Evolutionary conservation across 92 coral and sea anemone genomes (phyloP), one percentile per base, ranked within the genome.

Genomic region (Porites rus): DNA sequence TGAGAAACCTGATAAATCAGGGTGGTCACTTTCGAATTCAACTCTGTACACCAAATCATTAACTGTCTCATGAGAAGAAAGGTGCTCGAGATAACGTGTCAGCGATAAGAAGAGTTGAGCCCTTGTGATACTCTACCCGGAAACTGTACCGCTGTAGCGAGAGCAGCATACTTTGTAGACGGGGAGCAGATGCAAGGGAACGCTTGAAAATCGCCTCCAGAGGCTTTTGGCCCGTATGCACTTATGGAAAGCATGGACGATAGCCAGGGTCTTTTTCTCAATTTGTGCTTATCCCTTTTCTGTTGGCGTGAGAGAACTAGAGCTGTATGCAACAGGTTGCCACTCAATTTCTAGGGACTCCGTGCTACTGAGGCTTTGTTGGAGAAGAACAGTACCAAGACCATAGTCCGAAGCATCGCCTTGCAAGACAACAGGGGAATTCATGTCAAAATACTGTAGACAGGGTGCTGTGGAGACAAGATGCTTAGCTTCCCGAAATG

Each of bases 81-180:
- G 81, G 69, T 4, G 74, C 89, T 60, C 67, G 68, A 50, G 85
- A 79, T 17, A 87, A 75, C n/a, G 86, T 80, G 68, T 80, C 81
- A 2, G 90, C 90, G 19, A 79, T 64, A 82, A 61, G 88, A 21
- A 74, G 88, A 21, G 88, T 22, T 16, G 80, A 85, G 2, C 90
- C 80, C 12, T 87, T 78, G 74, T 46, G 85, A 67, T 76, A 60
- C 25, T 70, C 75, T 28, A 92, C 90, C 31, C 21, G 69, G 86
- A 92, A 89, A 4, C 79, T 75, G 87, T 92, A 89, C 54, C 91
- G 81, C 83, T 92, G 95, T 28, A 89, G 92, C 7, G 82, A 56
- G 17, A 89, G 91, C 89, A 92, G 81, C 90, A 91, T 91, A 56
- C 91, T 89, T 53, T 92, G 95, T 4, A 92, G 93, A 28, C 89